A percentile compares a stretch with the other conserved stretches of the same genome.
phyloP scores from a whole-genome alignment of 2,113 vertebrate species.

The Balaeniceps rex region DNA sequence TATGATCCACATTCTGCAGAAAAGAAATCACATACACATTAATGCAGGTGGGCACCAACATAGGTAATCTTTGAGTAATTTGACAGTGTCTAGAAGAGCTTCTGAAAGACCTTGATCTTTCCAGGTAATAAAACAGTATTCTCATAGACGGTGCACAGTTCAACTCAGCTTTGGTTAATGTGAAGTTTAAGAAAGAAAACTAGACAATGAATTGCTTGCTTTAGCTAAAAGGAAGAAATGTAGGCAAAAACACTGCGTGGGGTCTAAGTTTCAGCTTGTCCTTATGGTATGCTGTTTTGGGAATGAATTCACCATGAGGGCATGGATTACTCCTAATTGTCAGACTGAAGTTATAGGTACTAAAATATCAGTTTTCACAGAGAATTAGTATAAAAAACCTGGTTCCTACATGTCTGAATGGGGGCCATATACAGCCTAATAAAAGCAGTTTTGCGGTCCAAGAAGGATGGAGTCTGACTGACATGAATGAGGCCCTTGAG shows the following conservation, averaged over 20 bases:
- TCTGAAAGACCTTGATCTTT: background rate
- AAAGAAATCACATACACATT: background rate
- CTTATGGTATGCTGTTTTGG: background rate
- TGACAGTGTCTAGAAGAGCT: background rate
- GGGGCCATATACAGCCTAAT: background rate
- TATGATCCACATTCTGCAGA: background rate
- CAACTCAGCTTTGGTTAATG: background rate
- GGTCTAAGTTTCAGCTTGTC: background rate
- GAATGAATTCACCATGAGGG: background rate
- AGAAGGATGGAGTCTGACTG: background rate
- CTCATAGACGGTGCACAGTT: background rate
- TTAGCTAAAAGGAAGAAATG: background rate
- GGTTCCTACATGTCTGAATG: background rate
- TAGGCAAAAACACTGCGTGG: background rate
- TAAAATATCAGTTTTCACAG: conserved; percentile 30
- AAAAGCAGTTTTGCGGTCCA: background rate
- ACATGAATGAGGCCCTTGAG: background rate
- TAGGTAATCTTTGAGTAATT: background rate
- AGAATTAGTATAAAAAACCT: background rate
- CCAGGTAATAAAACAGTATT: background rate
- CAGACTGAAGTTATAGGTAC: background rate
- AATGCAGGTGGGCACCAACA: background rate
- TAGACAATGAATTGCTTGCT: background rate
- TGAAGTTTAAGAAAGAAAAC: background rate
- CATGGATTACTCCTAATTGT: background rate